Base-by-base conservation (phyloP, 2,797 vertebrate species). In the Aldrovandia affinis region DNA sequence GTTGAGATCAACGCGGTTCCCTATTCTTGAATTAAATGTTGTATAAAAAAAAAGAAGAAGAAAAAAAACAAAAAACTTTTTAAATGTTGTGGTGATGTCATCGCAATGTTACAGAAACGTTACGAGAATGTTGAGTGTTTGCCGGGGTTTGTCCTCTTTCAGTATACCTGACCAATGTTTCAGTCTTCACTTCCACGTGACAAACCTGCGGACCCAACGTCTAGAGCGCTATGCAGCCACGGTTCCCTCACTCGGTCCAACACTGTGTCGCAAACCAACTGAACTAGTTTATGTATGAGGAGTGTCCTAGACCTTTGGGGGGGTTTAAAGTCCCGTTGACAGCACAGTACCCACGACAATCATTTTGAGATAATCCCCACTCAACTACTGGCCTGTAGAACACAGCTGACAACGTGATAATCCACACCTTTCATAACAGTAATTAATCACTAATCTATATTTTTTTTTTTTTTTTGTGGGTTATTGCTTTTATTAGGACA, bases 111-210 rank as follows among this genome's bases (percentile, higher is more conserved):
- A 78, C 25, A 78, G 47, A 50, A 77, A 44, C 18, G 36, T 77
- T 44, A 47, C n/a, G 20, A 78, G 25, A 78, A 79, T 50, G 75
- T 55, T 77, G 50, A 52, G n/a, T 79, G 78, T 52, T 39, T 77
- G 78, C 73, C 33, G 9, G 73, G 12, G 78, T 79, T n/a, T 52
- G n/a, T 79, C 50, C 50, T 52, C 44, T 52, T 54, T 52, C 20
- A 33, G 10, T 54, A 6, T 79, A 77, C 42, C 39, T 77, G 73
- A 77, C 68, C 63, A 65, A 70, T 70, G 73, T 44, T 77, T 75
- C 20, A n/a, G 78, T 79, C 20, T 33, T 55, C 50, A 54, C 42
- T 79, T 55, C 25, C 28, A 36, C 54, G 2, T 33, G 44, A 1
- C n/a, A 30, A 6, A 55, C 50, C 20, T n/a, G 50, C 78, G 30